A percentile compares a stretch with the other conserved stretches of the same genome.
Conservation (phyloP, 2,797 vertebrate species). For the Cetoscarus ocellatus region DNA sequence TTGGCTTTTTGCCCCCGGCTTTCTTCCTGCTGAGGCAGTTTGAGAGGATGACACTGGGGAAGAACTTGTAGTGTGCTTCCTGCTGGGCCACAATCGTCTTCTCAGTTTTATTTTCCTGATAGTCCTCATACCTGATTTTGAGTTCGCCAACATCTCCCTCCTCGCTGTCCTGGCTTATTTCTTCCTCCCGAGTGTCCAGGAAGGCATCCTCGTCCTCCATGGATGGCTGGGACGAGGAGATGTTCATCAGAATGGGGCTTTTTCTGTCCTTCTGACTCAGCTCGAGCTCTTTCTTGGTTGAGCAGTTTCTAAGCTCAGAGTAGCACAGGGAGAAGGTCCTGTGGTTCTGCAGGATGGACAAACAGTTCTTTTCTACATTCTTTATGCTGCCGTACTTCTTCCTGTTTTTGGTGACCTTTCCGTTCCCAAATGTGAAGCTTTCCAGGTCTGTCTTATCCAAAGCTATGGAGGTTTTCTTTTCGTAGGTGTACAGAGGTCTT, state of each 20-base stretch:
- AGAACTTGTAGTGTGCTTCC: constrained; percentile 98
- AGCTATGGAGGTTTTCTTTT: constrained; percentile 80
- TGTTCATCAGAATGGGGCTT: constrained; percentile 72
- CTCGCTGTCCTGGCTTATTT: constrained; percentile 80
- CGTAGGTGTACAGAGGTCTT: constrained; percentile 84
- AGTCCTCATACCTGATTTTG: constrained; percentile 98
- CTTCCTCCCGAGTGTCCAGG: constrained; percentile 65
- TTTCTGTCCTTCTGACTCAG: constrained; percentile 74
- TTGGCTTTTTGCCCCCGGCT: constrained; percentile 69
- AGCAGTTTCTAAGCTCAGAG: constrained; percentile 81
- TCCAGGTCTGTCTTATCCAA: constrained; percentile 89
- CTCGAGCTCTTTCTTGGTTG: constrained; percentile 76
- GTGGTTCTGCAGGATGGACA: constrained; percentile 84
- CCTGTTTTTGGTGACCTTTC: constrained; percentile 88
- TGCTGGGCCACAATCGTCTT: constrained; percentile 94
- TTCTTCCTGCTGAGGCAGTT: constrained; percentile 96
- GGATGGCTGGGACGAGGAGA: constrained; percentile 64
- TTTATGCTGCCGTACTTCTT: constrained; percentile 92
- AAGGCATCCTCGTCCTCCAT: constrained; percentile 66
- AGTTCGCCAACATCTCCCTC: constrained; percentile 94
- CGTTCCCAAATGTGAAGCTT: constrained; percentile 86
- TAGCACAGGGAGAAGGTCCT: constrained; percentile 83
- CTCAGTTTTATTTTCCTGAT: constrained; percentile 96
- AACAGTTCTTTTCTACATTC: constrained; percentile 88
- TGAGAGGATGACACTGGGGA: constrained; percentile 98